Base-by-base conservation (phyloP, 2,888 invertebrate genomes). In the Temnothorax ravouxi region DNA sequence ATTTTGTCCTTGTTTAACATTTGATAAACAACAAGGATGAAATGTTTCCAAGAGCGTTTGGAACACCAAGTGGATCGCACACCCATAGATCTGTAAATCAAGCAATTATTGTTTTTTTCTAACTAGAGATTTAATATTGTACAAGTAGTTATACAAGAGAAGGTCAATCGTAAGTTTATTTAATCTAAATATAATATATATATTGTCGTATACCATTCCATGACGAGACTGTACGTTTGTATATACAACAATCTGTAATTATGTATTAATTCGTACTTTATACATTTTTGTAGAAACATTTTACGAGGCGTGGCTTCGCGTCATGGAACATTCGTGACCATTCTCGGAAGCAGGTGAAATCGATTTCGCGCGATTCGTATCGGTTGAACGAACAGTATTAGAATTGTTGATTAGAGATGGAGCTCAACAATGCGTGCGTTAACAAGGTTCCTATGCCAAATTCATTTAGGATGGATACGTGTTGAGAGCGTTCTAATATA, bases 181-280 rank as follows among this genome's bases (percentile, higher is more conserved):
- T 88, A 88, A 87, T 87, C 64, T 86, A 88, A 77, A 84, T 83
- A 79, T 84, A 85, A 83, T 71, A 52, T 69, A n/a, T n/a, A 50
- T 90, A 89, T 88, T 88, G 88, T 92, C 91, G 91, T 91, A 59
- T 72, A 91, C 87, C 93, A 92, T 93, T 93, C 93, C 93, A 92
- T 92, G 93, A 93, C 92, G 93, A 93, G 93, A 93, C 92, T 93
- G 93, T 93, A 92, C 81, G 91, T 93, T 92, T 93, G 93, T 93
- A 93, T 86, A 93, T 93, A 79, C 5, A 93, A 89, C 81, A 84
- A 84, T 87, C 86, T 89, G 86, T 91, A 91, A 91, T 88, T 91
- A 91, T 90, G 71, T 88, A 91, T 91, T 87, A 87, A 91, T 91
- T 85, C 86, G 86, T 89, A 79, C 83, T 84, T 88, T 89, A 88